Conservation (phyloP, 2,797 vertebrate genomes). For the Alectoris magna region DNA sequence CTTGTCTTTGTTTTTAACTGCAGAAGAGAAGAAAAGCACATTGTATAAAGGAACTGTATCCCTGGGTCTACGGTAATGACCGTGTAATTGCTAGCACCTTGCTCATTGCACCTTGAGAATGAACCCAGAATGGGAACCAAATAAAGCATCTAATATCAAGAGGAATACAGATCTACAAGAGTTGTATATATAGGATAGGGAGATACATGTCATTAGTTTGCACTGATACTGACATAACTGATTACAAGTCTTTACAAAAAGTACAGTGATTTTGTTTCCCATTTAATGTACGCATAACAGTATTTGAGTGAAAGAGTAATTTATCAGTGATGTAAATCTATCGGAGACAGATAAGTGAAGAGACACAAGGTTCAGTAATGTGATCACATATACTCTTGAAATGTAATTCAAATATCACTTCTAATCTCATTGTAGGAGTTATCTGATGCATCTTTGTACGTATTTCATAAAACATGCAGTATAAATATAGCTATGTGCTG, state of each 20-base stretch:
- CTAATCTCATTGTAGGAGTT: constrained; percentile 9
- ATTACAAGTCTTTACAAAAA: background rate
- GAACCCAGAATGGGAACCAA: background rate
- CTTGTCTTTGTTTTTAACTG: background rate
- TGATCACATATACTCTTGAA: background rate
- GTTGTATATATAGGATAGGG: background rate
- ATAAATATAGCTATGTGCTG: background rate
- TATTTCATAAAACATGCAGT: background rate
- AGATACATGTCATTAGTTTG: background rate
- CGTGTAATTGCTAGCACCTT: background rate
- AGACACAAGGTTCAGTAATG: background rate
- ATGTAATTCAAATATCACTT: background rate
- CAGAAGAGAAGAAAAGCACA: background rate
- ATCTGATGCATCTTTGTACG: background rate
- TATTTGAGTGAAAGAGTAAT: background rate
- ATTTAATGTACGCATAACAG: background rate
- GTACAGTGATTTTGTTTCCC: background rate
- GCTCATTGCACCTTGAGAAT: background rate
- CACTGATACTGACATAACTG: background rate
- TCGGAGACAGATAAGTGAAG: background rate
- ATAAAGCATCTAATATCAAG: background rate
- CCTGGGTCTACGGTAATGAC: background rate
- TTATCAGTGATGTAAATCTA: background rate
- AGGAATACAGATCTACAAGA: background rate
- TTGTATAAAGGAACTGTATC: background rate